Evolutionary conservation across 2,113 vertebrate genomes (phyloP).

Genomic region (Datnioides undecimradiatus): DNA sequence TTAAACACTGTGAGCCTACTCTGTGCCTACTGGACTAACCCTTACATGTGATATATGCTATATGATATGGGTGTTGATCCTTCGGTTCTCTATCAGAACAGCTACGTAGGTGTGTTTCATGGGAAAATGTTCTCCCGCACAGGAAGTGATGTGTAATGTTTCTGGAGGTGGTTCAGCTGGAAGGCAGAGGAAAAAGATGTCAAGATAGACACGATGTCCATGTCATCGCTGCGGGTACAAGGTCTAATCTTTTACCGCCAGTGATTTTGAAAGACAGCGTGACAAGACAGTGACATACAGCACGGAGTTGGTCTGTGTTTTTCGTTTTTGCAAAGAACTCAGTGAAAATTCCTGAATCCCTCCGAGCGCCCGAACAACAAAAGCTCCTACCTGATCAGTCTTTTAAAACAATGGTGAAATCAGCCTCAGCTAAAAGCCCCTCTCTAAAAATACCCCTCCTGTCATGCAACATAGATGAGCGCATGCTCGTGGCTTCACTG

Average conservation of each 20-base stretch:
- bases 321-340: neutral
- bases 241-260: neutral
- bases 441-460: conserved; percentile 79
- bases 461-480: conserved; percentile 82
- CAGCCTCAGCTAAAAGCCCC: conserved; percentile 48
- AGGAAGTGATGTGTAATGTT: neutral
- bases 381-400: conserved; percentile 31
- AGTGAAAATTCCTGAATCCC: neutral
- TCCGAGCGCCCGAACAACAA: conserved; percentile 7
- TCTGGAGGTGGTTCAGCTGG: neutral
- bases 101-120: neutral
- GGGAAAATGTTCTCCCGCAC: neutral
- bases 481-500: conserved; percentile 56
- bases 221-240: neutral
- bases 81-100: neutral
- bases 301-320: neutral
- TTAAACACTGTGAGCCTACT: neutral
- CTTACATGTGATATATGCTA: neutral
- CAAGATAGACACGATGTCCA: neutral
- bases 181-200: neutral
- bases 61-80: neutral
- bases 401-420: conserved; percentile 51
- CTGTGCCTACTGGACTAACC: neutral
- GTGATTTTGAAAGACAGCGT: neutral
- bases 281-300: neutral